Evolutionary conservation across 2,113 vertebrate genomes (phyloP).

Genomic region (Eulemur rufifrons): DNA sequence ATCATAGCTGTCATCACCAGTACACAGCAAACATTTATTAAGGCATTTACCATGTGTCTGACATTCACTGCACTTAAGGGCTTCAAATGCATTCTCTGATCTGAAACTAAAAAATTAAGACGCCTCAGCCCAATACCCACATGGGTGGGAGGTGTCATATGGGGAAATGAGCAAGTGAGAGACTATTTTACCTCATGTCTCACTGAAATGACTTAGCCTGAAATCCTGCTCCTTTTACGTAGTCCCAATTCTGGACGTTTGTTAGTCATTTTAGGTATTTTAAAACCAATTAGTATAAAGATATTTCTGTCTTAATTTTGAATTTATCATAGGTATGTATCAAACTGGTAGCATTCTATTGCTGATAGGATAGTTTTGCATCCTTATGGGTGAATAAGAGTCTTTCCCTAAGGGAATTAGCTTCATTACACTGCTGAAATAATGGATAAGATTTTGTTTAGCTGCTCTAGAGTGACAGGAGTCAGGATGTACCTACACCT

Average conservation of each 20-base stretch:
- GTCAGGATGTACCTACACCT: too few relatives aligned
- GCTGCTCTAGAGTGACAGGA: background rate
- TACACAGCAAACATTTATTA: background rate
- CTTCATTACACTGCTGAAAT: background rate
- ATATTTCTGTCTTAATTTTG: background rate
- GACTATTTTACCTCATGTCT: background rate
- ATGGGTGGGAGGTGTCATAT: rapidly evolving
- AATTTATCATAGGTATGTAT: background rate
- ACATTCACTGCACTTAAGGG: background rate
- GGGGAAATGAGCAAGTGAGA: background rate
- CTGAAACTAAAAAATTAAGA: background rate
- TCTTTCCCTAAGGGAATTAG: background rate
- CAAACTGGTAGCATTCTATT: background rate
- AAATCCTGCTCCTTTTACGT: background rate
- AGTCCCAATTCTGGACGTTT: background rate
- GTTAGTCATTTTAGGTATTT: background rate
- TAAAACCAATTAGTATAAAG: background rate
- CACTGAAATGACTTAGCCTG: background rate
- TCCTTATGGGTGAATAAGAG: background rate
- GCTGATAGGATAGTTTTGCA: background rate
- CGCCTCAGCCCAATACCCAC: background rate
- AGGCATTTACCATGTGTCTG: background rate
- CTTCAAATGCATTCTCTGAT: background rate
- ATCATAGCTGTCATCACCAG: background rate
- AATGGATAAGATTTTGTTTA: background rate